A percentile compares a stretch with the other conserved stretches of the same genome.
Evolutionary conservation across 2,888 invertebrate genomes (phyloP).

Genomic region (Habrosyne pyritoides): DNA sequence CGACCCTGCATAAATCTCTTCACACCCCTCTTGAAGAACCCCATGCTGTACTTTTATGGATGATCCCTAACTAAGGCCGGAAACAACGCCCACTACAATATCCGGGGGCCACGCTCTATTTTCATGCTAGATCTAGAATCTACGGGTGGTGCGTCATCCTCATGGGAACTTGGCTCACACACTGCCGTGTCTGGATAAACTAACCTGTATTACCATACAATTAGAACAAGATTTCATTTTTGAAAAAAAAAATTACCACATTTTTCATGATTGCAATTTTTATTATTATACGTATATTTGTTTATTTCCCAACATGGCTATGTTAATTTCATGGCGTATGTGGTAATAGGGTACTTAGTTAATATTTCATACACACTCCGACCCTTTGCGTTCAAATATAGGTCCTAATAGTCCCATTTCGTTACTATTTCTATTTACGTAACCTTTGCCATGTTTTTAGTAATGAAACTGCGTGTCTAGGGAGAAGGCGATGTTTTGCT

Average conservation of each 20-base stretch:
- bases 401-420: constrained; percentile 14
- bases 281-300: background rate
- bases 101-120: constrained; percentile 25
- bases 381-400: constrained; percentile 13
- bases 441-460: constrained; percentile 32
- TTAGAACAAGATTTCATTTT: too few relatives aligned
- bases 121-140: too few relatives aligned
- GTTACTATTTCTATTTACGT: constrained; percentile 34
- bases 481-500: constrained; percentile 11
- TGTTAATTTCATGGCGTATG: background rate
- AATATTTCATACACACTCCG: constrained; percentile 38
- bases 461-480: constrained; percentile 28
- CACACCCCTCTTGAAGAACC: too few relatives aligned
- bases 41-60: background rate
- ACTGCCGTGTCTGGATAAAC: too few relatives aligned
- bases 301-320: background rate
- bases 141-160: too few relatives aligned
- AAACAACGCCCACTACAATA: constrained; percentile 29
- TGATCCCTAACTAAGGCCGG: constrained; percentile 18
- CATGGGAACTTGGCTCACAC: too few relatives aligned
- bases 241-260: too few relatives aligned
- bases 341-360: constrained; percentile 20
- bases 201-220: too few relatives aligned
- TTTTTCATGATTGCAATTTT: too few relatives aligned
- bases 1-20: too few relatives aligned